Base-by-base conservation (phyloP, 2,888 invertebrate species). In the Drosophila nr. perissopoda region DNA sequence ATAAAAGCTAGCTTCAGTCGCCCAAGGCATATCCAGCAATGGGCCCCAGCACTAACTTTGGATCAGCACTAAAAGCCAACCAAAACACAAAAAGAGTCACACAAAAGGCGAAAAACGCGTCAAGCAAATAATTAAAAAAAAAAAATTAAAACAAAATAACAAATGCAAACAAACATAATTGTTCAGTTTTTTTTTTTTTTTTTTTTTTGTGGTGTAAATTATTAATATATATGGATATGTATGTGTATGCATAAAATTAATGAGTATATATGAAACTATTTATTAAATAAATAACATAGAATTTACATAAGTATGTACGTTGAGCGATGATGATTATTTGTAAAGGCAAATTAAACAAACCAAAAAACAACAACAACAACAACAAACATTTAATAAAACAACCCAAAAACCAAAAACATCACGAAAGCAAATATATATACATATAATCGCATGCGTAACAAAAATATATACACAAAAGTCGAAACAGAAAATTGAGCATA, bases 391-490 rank as follows among this genome's bases (percentile, higher is more conserved):
- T 36, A 46, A 46, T 61, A 67, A 52, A 54, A 29, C n/a, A 57
- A 38, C 33, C 16, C 21, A 49, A 53, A 59, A 27, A 67, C 31
- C 27, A 57, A 60, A 31, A 73, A 67, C 38, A 63, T 46, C 25
- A 25, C 25, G 46, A 25, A 46, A 46, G 16, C 25, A 46, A 46
- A 64, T 21, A 75, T 60, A 67, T 64, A 49, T 16, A 80, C 80
- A 87, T 82, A 79, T 85, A 88, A 88, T 88, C 85, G 74, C 88
- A 88, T 88, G 85, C 87, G 79, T 88, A 85, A 87, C 74, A 79
- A 72, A 72, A 79, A 76, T 82, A 79, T 82, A 79, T 76, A 82
- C 65, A 76, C 68, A 79, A 76, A 74, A 70, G 65, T 78, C 74
- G 27, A 83, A 86, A 83, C 62, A 77, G 66, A 86, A 74, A 76